These are phyloP conservation scores for Trachelus stipa DNA, from an alignment of 2,888 invertebrate species.

Conservation along the genomic window DNA sequence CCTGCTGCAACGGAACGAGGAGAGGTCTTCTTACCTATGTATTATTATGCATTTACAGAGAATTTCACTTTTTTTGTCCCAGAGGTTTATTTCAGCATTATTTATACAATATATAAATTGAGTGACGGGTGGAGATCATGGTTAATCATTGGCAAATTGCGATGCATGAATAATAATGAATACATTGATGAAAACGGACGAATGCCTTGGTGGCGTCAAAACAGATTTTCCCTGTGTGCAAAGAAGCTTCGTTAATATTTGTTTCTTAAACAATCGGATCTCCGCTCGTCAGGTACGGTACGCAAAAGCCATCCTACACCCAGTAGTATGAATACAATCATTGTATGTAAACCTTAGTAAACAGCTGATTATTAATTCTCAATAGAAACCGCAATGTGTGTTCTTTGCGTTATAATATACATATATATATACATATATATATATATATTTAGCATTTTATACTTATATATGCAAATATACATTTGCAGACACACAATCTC, in stretches of 20 bases:
- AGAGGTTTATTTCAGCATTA: constrained; percentile 59
- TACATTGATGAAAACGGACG: background rate
- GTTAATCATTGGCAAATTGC: background rate
- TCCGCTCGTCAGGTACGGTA: constrained; percentile 56
- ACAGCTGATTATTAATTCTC: constrained; percentile 45
- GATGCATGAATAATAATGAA: background rate
- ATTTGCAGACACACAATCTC: background rate
- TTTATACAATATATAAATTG: constrained; percentile 63
- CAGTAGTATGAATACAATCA: constrained; percentile 54
- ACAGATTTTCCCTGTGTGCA: background rate
- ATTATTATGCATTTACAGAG: constrained; percentile 2
- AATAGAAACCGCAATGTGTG: constrained; percentile 39
- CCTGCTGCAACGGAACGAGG: constrained; percentile 1
- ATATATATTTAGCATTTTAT: constrained; percentile 26
- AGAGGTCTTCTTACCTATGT: background rate
- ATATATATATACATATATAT: constrained; percentile 28
- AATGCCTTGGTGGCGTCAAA: background rate
- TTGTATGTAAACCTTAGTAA: constrained; percentile 52
- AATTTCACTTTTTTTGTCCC: constrained; percentile 33
- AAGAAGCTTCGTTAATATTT: background rate
- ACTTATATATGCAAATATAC: constrained; percentile 11
- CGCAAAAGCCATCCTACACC: constrained; percentile 61
- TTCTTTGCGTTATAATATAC: constrained; percentile 43
- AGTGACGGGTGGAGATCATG: constrained; percentile 56
- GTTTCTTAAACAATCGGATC: constrained; percentile 34